A percentile compares a stretch with the other conserved stretches of the same genome.
Conservation (phyloP, 2,888 invertebrate species). For the Leptinotarsa tumamoca region DNA sequence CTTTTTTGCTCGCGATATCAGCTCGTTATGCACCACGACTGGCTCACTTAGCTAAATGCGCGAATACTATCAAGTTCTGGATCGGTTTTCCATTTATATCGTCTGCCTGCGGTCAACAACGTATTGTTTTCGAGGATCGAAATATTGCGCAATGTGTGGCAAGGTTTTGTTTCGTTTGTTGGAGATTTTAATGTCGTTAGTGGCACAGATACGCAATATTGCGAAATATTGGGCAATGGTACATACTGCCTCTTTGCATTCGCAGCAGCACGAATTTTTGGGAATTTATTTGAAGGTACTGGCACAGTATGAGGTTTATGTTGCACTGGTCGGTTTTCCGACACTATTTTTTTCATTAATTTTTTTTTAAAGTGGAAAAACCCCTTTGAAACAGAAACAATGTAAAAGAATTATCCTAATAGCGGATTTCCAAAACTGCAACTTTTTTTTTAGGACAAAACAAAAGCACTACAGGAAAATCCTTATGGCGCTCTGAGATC, state of each 20-base stretch:
- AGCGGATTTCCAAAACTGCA: too few relatives aligned
- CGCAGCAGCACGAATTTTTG: not conserved
- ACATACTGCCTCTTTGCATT: not conserved
- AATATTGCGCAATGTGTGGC: conserved; percentile 17
- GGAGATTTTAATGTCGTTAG: not conserved
- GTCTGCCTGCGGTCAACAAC: not conserved
- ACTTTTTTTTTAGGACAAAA: too few relatives aligned
- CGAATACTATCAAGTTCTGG: conserved; percentile 2
- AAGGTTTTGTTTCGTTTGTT: conserved; percentile 3
- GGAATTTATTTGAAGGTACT: conserved; percentile 4
- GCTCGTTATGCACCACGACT: not conserved
- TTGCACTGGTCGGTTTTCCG: not conserved
- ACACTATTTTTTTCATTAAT: too few relatives aligned
- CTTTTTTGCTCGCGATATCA: not conserved
- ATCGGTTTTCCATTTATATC: not conserved
- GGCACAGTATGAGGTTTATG: conserved; percentile 1
- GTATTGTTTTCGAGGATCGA: conserved; percentile 3
- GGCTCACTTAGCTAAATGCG: not conserved
- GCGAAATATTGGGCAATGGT: conserved; percentile 5
- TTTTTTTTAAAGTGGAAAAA: too few relatives aligned
- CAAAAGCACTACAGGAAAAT: too few relatives aligned
- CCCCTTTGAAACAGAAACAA: too few relatives aligned
- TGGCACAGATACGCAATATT: not conserved
- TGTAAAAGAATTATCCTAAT: too few relatives aligned
- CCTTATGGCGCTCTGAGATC: too few relatives aligned